These are phyloP conservation scores for Notechis scutatus DNA, from an alignment of 2,113 vertebrate species.

Conservation along the genomic window DNA sequence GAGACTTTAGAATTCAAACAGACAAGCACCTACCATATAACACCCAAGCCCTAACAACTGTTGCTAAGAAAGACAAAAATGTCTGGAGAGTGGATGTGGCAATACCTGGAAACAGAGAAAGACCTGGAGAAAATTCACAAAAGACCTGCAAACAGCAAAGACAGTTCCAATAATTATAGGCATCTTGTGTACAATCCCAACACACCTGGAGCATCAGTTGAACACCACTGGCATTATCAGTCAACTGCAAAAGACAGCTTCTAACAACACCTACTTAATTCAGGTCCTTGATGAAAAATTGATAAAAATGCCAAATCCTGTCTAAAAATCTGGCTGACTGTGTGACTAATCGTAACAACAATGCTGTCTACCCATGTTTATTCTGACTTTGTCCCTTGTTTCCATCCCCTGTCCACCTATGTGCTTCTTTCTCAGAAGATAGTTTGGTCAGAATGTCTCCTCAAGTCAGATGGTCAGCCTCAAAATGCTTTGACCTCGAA, in stretches of 20 bases:
- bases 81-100: neutral
- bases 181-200: neutral
- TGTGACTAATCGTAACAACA: neutral
- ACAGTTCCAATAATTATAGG: neutral
- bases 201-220: neutral
- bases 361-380: neutral
- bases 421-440: neutral
- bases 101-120: neutral
- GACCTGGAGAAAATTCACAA: neutral
- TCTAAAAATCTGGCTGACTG: neutral
- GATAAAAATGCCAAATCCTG: neutral
- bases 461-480: neutral
- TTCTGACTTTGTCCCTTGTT: neutral
- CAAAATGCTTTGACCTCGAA: neutral
- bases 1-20: neutral
- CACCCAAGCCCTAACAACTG: neutral
- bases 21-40: neutral
- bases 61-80: neutral
- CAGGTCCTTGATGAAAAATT: neutral
- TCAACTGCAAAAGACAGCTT: neutral
- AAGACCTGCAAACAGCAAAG: neutral
- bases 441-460: neutral
- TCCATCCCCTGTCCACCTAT: neutral
- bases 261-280: neutral
- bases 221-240: neutral